phyloP scores from a whole-genome alignment of 2,797 vertebrate species.

The Anomalospiza imberbis region DNA sequence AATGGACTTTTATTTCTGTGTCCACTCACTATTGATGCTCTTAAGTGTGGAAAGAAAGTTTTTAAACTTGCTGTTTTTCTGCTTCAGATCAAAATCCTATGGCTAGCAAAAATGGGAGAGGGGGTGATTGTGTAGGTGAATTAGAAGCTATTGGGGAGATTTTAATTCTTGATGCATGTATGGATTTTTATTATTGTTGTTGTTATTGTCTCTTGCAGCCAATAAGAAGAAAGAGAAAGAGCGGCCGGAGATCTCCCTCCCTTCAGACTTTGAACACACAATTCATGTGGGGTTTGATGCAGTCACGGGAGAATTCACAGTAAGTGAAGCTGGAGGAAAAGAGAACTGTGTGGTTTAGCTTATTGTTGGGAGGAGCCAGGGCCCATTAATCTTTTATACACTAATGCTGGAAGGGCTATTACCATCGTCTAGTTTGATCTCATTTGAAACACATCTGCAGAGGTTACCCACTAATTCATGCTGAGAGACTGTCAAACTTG shows the following conservation, averaged over 20 bases:
- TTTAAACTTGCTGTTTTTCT: not conserved
- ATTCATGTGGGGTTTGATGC: slow-evolving; percentile 96
- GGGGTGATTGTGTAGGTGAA: not conserved
- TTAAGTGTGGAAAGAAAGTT: not conserved
- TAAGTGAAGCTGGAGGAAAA: slow-evolving; percentile 71
- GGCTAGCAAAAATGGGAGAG: not conserved
- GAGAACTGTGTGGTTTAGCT: not conserved
- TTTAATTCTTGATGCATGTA: not conserved
- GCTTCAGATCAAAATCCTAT: not conserved
- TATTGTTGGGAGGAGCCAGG: not conserved
- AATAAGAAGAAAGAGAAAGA: slow-evolving; percentile 91
- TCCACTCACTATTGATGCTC: not conserved
- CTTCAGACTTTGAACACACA: slow-evolving; percentile 94
- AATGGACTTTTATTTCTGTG: not conserved
- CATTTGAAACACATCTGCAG: not conserved
- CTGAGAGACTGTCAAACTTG: not conserved
- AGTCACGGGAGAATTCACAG: slow-evolving; percentile 95
- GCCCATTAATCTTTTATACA: slow-evolving; percentile 32
- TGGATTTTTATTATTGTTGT: not conserved
- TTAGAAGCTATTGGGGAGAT: not conserved
- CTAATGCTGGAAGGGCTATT: slow-evolving; percentile 2
- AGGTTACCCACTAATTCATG: not conserved
- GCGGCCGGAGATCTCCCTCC: slow-evolving; percentile 91
- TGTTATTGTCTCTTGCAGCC: slow-evolving; percentile 57
- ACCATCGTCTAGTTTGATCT: not conserved